A percentile compares a stretch with the other conserved stretches of the same genome.
These are phyloP conservation scores for Lepus townsendii DNA, from an alignment of 2,797 vertebrate species.

Conservation along the genomic window DNA sequence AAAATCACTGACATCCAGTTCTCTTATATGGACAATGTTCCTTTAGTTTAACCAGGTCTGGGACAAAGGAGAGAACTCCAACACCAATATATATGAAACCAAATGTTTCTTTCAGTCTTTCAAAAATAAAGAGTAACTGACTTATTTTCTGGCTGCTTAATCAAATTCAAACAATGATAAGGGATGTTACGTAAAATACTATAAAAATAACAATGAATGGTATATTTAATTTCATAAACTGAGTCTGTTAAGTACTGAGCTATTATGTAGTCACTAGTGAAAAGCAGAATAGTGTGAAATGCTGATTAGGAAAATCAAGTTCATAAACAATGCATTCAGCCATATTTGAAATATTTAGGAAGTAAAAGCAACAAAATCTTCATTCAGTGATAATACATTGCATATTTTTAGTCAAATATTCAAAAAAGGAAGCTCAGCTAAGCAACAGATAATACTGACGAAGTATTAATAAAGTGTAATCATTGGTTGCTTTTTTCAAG, in stretches of 20 bases:
- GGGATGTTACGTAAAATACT: background rate
- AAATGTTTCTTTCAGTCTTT: conserved; percentile 44
- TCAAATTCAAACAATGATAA: conserved; percentile 61
- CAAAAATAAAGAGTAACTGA: conserved; percentile 22
- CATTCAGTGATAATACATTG: background rate
- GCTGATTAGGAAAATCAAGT: conserved; percentile 26
- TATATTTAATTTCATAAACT: conserved; percentile 37
- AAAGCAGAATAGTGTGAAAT: conserved; percentile 23
- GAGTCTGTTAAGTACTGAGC: background rate
- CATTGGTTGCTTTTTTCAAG: background rate
- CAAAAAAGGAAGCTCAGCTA: conserved; percentile 29
- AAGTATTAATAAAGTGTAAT: conserved; percentile 33
- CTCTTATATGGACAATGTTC: conserved; percentile 36
- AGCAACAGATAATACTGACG: conserved; percentile 14
- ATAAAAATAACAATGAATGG: conserved; percentile 37
- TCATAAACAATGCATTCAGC: conserved; percentile 37
- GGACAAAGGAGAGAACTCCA: conserved; percentile 29
- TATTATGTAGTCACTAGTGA: conserved; percentile 22
- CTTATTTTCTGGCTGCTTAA: conserved; percentile 24
- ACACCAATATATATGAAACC: conserved; percentile 41
- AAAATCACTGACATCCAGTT: conserved; percentile 32
- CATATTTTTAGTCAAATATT: conserved; percentile 60
- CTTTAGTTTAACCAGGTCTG: background rate
- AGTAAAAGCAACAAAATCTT: conserved; percentile 43
- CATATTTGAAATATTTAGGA: conserved; percentile 52